These are phyloP conservation scores for Montipora capitata DNA, from an alignment of 92 coral and sea anemone species.

Conservation along the genomic window DNA sequence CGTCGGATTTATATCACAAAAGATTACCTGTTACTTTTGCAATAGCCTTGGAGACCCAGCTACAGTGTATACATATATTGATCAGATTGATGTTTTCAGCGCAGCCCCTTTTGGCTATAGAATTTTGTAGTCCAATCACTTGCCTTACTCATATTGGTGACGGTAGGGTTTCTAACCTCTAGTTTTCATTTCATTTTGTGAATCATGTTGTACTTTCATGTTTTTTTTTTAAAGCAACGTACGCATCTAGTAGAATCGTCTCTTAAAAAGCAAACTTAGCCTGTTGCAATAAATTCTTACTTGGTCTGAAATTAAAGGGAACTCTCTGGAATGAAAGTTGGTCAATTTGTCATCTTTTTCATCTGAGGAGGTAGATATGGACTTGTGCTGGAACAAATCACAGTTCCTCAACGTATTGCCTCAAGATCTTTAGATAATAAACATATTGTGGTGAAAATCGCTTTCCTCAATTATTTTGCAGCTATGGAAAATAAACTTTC, in stretches of 20 bases:
- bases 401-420: background rate
- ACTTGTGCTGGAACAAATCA: background rate
- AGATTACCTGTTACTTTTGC: background rate
- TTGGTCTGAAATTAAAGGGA: no score
- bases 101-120: no score
- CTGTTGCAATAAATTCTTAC: no score
- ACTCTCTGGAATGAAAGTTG: no score
- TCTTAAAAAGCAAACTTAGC: no score
- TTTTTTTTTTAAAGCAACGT: background rate
- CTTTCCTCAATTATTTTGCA: no score
- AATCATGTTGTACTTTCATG: background rate
- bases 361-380: no score
- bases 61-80: background rate
- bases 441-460: no score
- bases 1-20: background rate
- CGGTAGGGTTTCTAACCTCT: background rate
- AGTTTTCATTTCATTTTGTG: background rate
- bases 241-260: no score
- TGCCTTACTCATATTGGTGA: background rate
- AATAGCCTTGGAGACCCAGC: background rate
- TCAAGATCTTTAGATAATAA: no score
- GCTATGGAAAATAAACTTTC: no score
- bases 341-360: no score
- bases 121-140: background rate
- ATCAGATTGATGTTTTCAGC: background rate